Conservation (phyloP, 2,113 vertebrate species). For the Ptilorrhoa leucosticta region DNA sequence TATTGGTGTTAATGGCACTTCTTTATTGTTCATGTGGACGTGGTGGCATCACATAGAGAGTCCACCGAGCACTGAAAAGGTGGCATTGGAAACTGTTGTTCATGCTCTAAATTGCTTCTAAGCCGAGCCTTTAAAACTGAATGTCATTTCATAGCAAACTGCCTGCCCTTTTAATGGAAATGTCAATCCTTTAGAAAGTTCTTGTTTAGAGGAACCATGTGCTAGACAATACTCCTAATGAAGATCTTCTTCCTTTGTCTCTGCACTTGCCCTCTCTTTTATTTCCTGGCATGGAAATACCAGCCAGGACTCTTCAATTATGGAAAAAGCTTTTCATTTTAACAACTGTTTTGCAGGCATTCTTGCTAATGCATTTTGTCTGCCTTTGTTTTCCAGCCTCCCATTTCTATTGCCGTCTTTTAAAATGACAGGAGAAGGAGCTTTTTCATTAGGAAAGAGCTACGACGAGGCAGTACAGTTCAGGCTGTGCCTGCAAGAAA, state of each 20-base stretch:
- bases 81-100: background rate
- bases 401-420: constrained; percentile 29
- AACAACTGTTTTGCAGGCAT: constrained; percentile 58
- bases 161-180: constrained; percentile 53
- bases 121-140: constrained; percentile 25
- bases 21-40: background rate
- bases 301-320: constrained; percentile 54
- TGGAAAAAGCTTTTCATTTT: constrained; percentile 52
- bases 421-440: constrained; percentile 35
- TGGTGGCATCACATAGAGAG: background rate
- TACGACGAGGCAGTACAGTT: background rate
- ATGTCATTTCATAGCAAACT: constrained; percentile 10
- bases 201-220: constrained; percentile 35
- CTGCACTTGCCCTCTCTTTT: constrained; percentile 23
- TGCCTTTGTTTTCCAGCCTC: constrained; percentile 37
- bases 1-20: background rate
- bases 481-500: background rate
- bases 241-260: constrained; percentile 40
- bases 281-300: background rate
- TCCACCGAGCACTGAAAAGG: background rate
- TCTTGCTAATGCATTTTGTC: constrained; percentile 43
- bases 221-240: constrained; percentile 42
- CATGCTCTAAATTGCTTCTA: background rate
- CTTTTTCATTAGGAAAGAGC: constrained; percentile 56
- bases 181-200: constrained; percentile 32